Base-by-base conservation (phyloP, 1,140 invertebrate genomes). In the Eupeodes corollae region DNA sequence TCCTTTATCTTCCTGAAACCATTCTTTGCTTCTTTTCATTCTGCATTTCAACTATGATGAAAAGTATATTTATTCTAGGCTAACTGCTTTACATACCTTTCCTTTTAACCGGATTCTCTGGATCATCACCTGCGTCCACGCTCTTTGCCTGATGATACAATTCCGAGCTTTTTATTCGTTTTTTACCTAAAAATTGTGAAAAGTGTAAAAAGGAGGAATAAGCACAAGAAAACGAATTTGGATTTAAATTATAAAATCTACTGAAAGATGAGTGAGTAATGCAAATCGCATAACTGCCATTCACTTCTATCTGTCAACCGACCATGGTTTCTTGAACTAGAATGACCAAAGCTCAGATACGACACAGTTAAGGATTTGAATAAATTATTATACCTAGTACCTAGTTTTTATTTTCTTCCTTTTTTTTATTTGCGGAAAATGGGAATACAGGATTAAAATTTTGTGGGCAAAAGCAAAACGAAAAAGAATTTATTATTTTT, bases 161-260 rank as follows among this genome's bases (percentile, higher is more conserved):
- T 52, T 66, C 63, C 16, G 59, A 63, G 57, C 60, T 56, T 63
- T 66, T 66, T 52, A 61, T 59, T 34, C 63, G 62, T 53, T 66
- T 65, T 56, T 63, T 65, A 47, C 63, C 63, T 59, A 35, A 46
- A 48, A 31, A 43, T 46, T 18, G 18, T 42, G 16, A 41, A 40
- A 48, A 48, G 37, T 21, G 19, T 49, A 26, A 16, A 33, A 40
- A 40, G 37, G 38, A 47, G 37, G 41, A 54, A 59, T 56, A 54
- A 50, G 58, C 56, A 55, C 54, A 56, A 53, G 55, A 43, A 49
- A 47, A 40, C 40, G 46, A 51, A 53, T 42, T 51, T 49, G 56
- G 54, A 47, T 43, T 44, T 44, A 16, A 15, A 30, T 26, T 32
- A 31, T 32, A 31, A 41, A 15, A 14, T 38, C 46, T 51, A 53